Base-by-base conservation (phyloP, 2,888 invertebrate genomes). In the Drosophila formosana region DNA sequence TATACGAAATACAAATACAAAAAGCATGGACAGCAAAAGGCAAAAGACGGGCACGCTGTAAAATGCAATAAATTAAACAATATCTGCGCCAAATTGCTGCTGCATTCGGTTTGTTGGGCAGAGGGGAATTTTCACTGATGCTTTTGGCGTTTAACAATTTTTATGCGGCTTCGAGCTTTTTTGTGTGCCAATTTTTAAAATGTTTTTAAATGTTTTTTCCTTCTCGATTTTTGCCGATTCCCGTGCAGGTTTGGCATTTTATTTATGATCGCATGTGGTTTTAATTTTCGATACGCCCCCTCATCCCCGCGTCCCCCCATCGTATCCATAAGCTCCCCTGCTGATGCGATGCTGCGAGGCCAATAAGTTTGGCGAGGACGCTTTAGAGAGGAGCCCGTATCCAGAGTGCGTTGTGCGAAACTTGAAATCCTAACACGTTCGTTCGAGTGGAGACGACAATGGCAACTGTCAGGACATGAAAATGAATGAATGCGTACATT, bases 61-160 rank as follows among this genome's bases (percentile, higher is more conserved):
- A 85, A 85, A 89, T 89, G 89, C 85, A 85, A 85, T 85, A 85
- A 85, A 85, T 85, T 85, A 89, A 85, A 85, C 85, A 85, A 87
- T 85, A 85, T 85, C 88, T 85, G 85, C 85, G 72, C 89, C 85
- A 85, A 85, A 85, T 85, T 85, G 85, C 85, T 78, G 89, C 80
- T 89, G 78, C 89, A 85, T 73, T 72, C 77, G 80, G 80, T 69
- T 66, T 68, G 78, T 65, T 60, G 69, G 64, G 25, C 65, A 63
- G 50, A 8, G 70, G 55, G 58, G 66, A 63, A 78, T 71, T 77
- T 80, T 88, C 68, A 74, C 85, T 83, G 83, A 87, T 82, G 82
- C 82, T 75, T 76, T 76, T 73, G 86, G 86, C 86, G 78, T 85
- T 85, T 85, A 88, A 80, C 80, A 82, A 80, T 88, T 85, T 88